These are phyloP conservation scores for Dicycla oo DNA, from an alignment of 2,888 invertebrate genomes.

Conservation along the genomic window DNA sequence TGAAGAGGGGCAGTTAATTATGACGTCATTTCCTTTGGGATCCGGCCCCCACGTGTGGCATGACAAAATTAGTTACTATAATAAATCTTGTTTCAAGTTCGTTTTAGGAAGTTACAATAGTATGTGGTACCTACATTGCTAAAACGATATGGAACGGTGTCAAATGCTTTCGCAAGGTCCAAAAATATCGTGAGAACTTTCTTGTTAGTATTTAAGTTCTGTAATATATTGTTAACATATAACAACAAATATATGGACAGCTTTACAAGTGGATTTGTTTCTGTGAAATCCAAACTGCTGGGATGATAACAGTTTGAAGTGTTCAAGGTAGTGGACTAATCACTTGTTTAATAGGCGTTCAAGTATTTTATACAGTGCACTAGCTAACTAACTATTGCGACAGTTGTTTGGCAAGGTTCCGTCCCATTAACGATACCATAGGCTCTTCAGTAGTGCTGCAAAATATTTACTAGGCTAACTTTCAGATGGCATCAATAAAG, in stretches of 20 bases:
- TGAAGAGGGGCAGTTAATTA: background rate
- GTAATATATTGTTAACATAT: too few species aligned
- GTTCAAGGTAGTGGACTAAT: background rate
- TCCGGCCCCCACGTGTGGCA: background rate
- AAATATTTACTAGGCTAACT: background rate
- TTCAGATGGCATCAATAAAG: background rate
- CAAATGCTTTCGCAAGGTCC: too few species aligned
- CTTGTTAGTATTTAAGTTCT: too few species aligned
- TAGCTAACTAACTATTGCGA: background rate
- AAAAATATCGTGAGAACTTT: too few species aligned
- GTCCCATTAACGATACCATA: background rate
- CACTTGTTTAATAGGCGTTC: background rate
- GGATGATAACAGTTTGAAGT: background rate
- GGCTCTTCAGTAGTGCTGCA: background rate
- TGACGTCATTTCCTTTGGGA: background rate
- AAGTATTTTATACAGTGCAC: background rate
- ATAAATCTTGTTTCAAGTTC: slow-evolving; percentile 6
- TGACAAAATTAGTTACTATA: background rate
- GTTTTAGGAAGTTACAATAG: slow-evolving; percentile 1
- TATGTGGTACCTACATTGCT: background rate
- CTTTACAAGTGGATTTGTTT: too few species aligned
- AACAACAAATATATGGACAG: too few species aligned
- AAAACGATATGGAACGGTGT: too few species aligned
- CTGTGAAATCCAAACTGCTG: background rate
- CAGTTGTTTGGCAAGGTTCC: background rate